These are phyloP conservation scores for Arremon brunneinucha DNA, from an alignment of 2,797 vertebrate species.

Conservation along the genomic window DNA sequence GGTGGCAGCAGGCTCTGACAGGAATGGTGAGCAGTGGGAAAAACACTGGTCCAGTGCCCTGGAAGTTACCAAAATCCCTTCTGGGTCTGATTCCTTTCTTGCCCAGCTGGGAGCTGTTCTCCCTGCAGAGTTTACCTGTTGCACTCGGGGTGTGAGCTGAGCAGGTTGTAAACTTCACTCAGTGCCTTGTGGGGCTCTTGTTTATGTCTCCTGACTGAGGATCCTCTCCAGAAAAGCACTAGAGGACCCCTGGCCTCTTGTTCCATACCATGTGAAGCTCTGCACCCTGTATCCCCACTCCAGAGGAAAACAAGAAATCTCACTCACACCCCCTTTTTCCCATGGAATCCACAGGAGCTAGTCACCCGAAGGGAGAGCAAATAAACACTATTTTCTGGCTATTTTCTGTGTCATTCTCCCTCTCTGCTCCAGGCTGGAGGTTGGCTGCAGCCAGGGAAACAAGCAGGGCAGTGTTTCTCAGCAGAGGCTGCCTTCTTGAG, in stretches of 20 bases:
- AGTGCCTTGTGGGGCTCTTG: neutral
- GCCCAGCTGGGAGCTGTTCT: neutral
- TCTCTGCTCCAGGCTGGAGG: neutral
- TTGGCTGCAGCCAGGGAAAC: neutral
- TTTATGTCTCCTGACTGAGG: neutral
- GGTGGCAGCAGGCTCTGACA: neutral
- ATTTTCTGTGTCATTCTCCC: neutral
- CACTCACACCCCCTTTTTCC: neutral
- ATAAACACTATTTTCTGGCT: neutral
- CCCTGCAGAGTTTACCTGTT: neutral
- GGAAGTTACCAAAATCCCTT: neutral
- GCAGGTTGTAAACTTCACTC: neutral
- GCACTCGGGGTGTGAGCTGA: neutral
- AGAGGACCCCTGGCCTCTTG: fast-evolving
- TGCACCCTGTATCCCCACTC: neutral
- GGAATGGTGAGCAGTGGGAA: neutral
- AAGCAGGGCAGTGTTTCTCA: neutral
- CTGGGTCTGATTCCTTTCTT: neutral
- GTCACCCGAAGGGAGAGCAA: neutral
- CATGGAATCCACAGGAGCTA: neutral
- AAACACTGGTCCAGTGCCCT: neutral
- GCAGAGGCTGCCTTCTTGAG: neutral
- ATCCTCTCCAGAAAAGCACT: neutral
- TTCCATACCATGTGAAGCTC: neutral
- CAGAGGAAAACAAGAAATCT: neutral